Evolutionary conservation across 2,113 vertebrate genomes (phyloP).

Genomic region (mouse (Mus musculus)): GRCm39 chr3:107573501-107574000

Average conservation of each 20-base stretch:
- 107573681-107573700: neutral
- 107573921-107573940: neutral
- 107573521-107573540: neutral
- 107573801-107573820: neutral
- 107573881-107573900: neutral
- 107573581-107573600: neutral
- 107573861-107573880: neutral
- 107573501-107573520: neutral
- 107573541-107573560: neutral
- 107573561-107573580: neutral
- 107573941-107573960: neutral
- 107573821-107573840: neutral
- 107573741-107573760: neutral
- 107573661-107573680: neutral
- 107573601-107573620: neutral
- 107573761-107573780: neutral
- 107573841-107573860: neutral
- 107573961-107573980: neutral
- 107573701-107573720: neutral
- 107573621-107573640: neutral
- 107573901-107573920: neutral
- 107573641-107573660: neutral
- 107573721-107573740: neutral
- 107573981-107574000: neutral
- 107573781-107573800: neutral